These are phyloP conservation scores for Dromococcyx pavoninus DNA, from an alignment of 2,797 vertebrate species.

Conservation along the genomic window DNA sequence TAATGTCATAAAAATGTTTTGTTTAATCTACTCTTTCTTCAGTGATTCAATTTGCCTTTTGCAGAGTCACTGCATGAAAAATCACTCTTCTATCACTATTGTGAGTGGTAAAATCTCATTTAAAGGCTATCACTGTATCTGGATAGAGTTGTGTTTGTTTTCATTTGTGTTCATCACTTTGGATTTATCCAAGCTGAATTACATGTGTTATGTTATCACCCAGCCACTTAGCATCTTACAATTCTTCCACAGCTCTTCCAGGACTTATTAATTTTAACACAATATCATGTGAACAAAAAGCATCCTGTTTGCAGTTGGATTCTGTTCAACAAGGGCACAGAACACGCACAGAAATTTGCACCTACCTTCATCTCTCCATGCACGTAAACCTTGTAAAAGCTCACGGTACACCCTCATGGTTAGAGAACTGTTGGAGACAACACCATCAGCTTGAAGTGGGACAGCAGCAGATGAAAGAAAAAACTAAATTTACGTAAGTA, in stretches of 20 bases:
- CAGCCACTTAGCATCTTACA: neutral
- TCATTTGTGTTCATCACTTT: neutral
- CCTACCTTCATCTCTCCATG: accelerated
- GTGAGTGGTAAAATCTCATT: neutral
- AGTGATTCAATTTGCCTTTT: neutral
- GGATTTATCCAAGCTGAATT: neutral
- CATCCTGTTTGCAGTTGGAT: neutral
- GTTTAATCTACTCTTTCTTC: neutral
- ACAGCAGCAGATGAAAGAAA: neutral
- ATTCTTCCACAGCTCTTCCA: neutral
- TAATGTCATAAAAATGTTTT: neutral
- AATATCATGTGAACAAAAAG: neutral
- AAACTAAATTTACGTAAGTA: neutral
- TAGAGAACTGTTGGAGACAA: neutral
- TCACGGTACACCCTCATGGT: neutral
- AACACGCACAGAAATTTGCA: neutral
- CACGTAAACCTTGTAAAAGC: neutral
- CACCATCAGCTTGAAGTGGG: neutral
- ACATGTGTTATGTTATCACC: neutral
- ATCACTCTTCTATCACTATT: neutral
- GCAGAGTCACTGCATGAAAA: neutral
- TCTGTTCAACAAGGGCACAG: neutral
- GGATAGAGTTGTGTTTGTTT: neutral
- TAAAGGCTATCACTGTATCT: neutral
- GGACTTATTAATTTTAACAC: neutral